Evolutionary conservation across 2,888 invertebrate genomes (phyloP).

Genomic region (Apomyelois bistriatella): DNA sequence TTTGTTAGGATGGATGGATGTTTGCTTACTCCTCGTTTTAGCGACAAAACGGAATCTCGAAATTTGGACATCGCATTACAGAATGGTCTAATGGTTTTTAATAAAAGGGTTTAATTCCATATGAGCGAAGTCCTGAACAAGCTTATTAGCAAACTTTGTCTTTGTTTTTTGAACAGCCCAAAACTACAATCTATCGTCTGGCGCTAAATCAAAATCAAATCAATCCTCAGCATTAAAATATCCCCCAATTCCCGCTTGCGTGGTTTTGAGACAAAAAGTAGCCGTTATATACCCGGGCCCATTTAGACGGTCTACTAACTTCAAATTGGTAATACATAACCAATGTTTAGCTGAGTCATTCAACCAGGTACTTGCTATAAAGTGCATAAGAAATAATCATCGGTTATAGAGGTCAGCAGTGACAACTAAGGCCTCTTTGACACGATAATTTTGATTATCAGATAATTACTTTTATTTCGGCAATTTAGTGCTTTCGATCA

Average conservation of each 20-base stretch:
- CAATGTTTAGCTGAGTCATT: constrained; percentile 1
- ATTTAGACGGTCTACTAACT: constrained; percentile 5
- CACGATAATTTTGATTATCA: constrained; percentile 1
- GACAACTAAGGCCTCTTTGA: neutral
- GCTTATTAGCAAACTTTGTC: too few relatives aligned
- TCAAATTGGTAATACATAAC: constrained; percentile 9
- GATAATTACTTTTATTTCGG: neutral
- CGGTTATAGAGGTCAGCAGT: neutral
- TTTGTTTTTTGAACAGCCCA: too few relatives aligned
- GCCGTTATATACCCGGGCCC: neutral
- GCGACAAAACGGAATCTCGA: too few relatives aligned
- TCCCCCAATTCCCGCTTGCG: neutral
- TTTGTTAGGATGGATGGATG: too few relatives aligned
- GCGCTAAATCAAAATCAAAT: too few relatives aligned
- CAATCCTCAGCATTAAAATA: too few relatives aligned
- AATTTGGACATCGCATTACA: too few relatives aligned
- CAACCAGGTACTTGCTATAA: neutral
- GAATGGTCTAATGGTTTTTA: too few relatives aligned
- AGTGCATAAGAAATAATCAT: neutral
- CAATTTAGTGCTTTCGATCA: neutral
- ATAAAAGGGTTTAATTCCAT: too few relatives aligned
- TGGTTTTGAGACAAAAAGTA: constrained; percentile 5
- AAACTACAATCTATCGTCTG: too few relatives aligned
- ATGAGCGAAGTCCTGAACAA: too few relatives aligned
- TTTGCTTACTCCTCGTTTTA: too few relatives aligned